These are phyloP conservation scores for Zenarchopterus dispar DNA, from an alignment of 2,797 vertebrate genomes.

Conservation along the genomic window DNA sequence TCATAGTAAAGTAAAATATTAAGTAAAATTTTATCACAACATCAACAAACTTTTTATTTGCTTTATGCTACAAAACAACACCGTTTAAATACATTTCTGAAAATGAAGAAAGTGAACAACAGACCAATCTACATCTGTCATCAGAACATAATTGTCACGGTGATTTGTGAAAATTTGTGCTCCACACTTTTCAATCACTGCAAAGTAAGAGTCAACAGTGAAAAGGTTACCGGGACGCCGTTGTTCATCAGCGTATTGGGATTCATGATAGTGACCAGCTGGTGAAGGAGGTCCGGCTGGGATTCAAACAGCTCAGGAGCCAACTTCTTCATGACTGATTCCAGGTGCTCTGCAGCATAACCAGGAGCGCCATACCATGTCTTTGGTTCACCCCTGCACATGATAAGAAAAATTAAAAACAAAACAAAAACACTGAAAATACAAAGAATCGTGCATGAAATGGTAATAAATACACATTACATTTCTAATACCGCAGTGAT, in stretches of 20 bases:
- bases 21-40: not conserved
- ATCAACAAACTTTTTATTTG: too few relatives aligned
- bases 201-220: not conserved
- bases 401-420: constrained; percentile 2
- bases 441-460: too few relatives aligned
- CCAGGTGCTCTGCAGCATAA: constrained; percentile 94
- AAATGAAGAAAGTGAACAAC: not conserved
- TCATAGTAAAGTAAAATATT: not conserved
- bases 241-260: constrained; percentile 98
- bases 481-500: not conserved
- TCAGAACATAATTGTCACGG: not conserved
- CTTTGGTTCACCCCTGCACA: constrained; percentile 96
- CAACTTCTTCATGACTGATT: constrained; percentile 95
- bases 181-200: constrained; percentile 4
- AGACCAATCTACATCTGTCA: not conserved
- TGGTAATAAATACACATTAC: too few relatives aligned
- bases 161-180: not conserved
- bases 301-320: constrained; percentile 97
- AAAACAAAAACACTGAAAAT: not conserved
- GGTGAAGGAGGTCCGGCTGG: constrained; percentile 97
- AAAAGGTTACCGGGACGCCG: constrained; percentile 90
- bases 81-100: not conserved
- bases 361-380: constrained; percentile 98
- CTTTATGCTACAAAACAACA: not conserved
- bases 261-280: constrained; percentile 99